Percentiles rank a stretch among this genome's conserved stretches.
These are phyloP conservation scores for Anoplius nigerrimus DNA, from an alignment of 2,888 invertebrate genomes.

Conservation along the genomic window DNA sequence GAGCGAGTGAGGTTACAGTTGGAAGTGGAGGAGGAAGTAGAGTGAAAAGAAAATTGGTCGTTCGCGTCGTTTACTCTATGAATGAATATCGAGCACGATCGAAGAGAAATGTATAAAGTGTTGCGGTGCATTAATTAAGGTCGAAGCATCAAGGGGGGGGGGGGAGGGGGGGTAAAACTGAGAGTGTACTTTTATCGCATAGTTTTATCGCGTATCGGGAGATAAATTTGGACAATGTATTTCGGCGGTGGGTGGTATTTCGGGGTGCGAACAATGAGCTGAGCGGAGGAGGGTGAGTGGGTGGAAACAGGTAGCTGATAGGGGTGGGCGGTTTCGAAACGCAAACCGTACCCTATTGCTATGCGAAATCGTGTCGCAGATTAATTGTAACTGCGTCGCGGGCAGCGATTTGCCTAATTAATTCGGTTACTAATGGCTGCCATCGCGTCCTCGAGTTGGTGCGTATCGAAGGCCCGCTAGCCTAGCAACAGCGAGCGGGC, in stretches of 20 bases:
- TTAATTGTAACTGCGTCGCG: constrained; percentile 73
- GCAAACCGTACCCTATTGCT: constrained; percentile 31
- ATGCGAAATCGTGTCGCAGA: constrained; percentile 66
- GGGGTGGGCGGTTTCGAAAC: not conserved
- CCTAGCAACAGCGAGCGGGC: constrained; percentile 10
- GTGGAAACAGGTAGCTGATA: constrained; percentile 16
- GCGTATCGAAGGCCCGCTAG: constrained; percentile 51
- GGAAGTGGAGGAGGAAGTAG: too few relatives aligned
- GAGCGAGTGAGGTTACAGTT: too few relatives aligned
- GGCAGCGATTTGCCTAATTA: constrained; percentile 73
- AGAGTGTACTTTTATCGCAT: too few relatives aligned
- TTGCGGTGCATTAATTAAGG: not conserved
- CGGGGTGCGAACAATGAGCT: too few relatives aligned
- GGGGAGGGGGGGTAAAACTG: too few relatives aligned
- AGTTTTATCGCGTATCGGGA: too few relatives aligned
- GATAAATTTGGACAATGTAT: too few relatives aligned
- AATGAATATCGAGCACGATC: too few relatives aligned
- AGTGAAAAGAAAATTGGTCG: too few relatives aligned
- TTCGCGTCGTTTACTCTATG: too few relatives aligned
- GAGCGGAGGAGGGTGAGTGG: not conserved
- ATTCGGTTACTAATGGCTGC: constrained; percentile 72
- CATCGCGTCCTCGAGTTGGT: constrained; percentile 50
- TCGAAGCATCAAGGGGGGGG: not conserved
- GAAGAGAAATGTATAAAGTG: too few relatives aligned
- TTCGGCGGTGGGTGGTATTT: too few relatives aligned